These are phyloP conservation scores for Cervus canadensis DNA, from an alignment of 2,113 vertebrate species.

Conservation along the genomic window DNA sequence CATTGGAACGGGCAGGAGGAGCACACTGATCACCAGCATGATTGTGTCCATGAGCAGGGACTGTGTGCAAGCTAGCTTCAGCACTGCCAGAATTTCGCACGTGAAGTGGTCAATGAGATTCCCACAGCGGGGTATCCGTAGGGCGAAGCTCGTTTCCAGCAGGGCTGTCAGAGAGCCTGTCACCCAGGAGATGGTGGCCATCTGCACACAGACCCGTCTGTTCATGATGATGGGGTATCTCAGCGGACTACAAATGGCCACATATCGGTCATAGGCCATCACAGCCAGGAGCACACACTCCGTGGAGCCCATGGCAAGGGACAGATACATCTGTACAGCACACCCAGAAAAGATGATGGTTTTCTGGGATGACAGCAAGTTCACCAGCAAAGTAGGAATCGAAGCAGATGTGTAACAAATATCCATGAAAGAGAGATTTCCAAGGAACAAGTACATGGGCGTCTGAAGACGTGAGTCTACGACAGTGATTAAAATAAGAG, in stretches of 20 bases:
- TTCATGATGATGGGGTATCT: slow-evolving; percentile 63
- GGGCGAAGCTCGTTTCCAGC: slow-evolving; percentile 50
- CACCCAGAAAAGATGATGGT: slow-evolving; percentile 59
- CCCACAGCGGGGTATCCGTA: slow-evolving; percentile 55
- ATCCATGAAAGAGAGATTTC: slow-evolving; percentile 73
- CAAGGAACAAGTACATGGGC: slow-evolving; percentile 74
- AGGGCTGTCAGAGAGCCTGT: slow-evolving; percentile 58
- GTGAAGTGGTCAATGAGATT: slow-evolving; percentile 68
- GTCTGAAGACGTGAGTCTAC: slow-evolving; percentile 48
- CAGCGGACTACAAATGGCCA: slow-evolving; percentile 69
- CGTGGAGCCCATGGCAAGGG: slow-evolving; percentile 66
- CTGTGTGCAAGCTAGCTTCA: slow-evolving; percentile 66
- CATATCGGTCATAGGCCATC: slow-evolving; percentile 62
- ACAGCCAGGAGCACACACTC: slow-evolving; percentile 69
- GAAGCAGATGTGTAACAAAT: slow-evolving; percentile 72
- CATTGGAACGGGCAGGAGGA: slow-evolving; percentile 62
- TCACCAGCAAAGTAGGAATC: slow-evolving; percentile 60
- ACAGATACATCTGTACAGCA: slow-evolving; percentile 65
- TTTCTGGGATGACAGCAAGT: slow-evolving; percentile 62
- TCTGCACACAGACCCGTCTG: slow-evolving; percentile 41
- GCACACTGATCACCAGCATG: slow-evolving; percentile 53
- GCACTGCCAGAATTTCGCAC: slow-evolving; percentile 63
- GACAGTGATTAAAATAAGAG: slow-evolving; percentile 61
- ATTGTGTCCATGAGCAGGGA: slow-evolving; percentile 22
- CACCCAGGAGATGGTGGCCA: slow-evolving; percentile 56